Base-by-base conservation (phyloP, 2,113 vertebrate species). In the Ictidomys tridecemlineatus region DNA sequence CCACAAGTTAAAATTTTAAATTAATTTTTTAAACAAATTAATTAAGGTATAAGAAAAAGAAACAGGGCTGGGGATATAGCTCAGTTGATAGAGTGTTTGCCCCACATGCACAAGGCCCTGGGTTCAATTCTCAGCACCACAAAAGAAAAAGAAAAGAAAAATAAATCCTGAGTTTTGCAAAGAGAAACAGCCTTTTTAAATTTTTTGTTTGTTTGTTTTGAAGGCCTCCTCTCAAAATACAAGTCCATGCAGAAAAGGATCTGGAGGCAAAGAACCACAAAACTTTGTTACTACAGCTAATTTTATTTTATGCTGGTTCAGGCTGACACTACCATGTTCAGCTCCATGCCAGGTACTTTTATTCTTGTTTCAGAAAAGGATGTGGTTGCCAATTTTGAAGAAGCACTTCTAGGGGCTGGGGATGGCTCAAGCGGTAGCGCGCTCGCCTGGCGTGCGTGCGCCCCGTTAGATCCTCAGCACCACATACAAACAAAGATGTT, bases 121-220 rank as follows among this genome's bases (percentile, higher is more conserved):
- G 14, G 14, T 53, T 53, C 51, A 53, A 53, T 53, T 14, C 51
- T 14, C 51, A 53, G 51, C 14, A 53, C 51, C 16, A 53, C 2
- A 53, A 14, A 53, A 16, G 4, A 53, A 53, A 53, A 53, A 16
- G 5, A 16, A 53, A 53, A 53, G 2, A 53, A 53, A 14, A 53
- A 82, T 11, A 74, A 48, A 78, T 73, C 37, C 48, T 79, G 4
- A 95, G 70, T 82, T 94, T 85, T 82, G 11, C 32, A 89, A 78
- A 37, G 22, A 1, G 39, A 69, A 91, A 39, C 56, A 42, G 72
- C 13, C 34, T 89, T 94, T 73, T 72, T 39, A 4, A 3, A 17
- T 56, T 76, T 37, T 24, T 16, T 85, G 22, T 77, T 79, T 70
- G 32, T 26, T 74, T 77, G 22, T 77, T 80, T 72, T 61, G 32